Conservation (phyloP, 64 coral and sea anemone species). For the Astreopora myriophthalma region DNA sequence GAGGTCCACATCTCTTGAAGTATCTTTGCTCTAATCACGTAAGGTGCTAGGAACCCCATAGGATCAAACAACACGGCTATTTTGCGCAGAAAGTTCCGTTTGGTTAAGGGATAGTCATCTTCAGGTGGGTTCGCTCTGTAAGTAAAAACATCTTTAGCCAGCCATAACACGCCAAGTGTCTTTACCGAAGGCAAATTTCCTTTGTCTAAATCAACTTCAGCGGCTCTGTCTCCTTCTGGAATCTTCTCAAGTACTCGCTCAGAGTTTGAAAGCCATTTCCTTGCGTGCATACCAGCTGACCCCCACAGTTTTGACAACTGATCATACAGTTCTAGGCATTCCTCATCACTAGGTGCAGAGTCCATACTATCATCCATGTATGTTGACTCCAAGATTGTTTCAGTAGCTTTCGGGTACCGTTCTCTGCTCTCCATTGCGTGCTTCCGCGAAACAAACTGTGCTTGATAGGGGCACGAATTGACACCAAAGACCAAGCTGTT, state of each 20-base stretch:
- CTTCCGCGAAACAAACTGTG: conserved; percentile 13
- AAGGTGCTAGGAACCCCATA: conserved; percentile 46
- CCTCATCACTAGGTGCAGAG: background rate
- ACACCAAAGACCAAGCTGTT: conserved; percentile 53
- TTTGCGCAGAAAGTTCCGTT: conserved; percentile 29
- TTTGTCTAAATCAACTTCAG: conserved; percentile 1
- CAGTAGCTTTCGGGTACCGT: background rate
- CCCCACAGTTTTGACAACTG: conserved; percentile 5
- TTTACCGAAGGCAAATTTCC: conserved; percentile 63
- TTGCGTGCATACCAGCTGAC: background rate
- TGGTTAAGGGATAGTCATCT: conserved; percentile 19
- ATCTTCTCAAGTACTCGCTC: conserved; percentile 8
- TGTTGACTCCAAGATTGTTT: conserved; percentile 26
- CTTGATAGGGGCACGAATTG: conserved; percentile 46
- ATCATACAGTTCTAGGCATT: background rate
- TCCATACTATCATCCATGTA: conserved; percentile 37
- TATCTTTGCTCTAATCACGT: conserved; percentile 12
- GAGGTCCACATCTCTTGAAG: conserved; percentile 18
- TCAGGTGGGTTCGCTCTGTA: conserved; percentile 25
- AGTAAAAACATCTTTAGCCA: conserved; percentile 48
- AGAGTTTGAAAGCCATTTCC: conserved; percentile 5
- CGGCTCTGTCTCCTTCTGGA: background rate
- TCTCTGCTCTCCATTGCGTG: background rate
- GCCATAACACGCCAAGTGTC: conserved; percentile 71
- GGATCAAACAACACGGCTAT: conserved; percentile 60